Conservation (phyloP, 2,113 vertebrate genomes). For the Odocoileus hemionus region DNA sequence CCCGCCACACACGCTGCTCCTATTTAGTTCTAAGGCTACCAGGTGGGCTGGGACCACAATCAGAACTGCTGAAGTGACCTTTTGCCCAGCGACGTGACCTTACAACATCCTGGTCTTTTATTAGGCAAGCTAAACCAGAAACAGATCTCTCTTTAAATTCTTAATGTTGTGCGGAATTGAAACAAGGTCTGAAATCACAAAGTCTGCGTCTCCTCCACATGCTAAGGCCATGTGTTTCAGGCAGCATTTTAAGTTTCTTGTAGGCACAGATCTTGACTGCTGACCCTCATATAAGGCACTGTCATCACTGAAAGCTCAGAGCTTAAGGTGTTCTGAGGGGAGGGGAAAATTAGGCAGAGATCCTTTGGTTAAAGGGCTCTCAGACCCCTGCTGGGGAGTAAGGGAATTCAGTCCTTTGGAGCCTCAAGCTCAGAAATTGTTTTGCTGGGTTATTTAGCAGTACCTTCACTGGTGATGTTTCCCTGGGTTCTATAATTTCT, state of each 20-base stretch:
- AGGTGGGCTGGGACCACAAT: neutral
- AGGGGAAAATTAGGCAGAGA: neutral
- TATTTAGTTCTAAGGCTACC: neutral
- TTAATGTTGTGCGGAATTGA: neutral
- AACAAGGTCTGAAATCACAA: neutral
- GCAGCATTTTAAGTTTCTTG: neutral
- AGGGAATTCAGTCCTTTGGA: neutral
- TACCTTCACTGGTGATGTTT: neutral
- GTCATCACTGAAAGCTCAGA: neutral
- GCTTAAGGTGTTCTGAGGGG: neutral
- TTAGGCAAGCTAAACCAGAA: neutral
- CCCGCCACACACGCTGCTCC: neutral
- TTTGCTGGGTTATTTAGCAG: neutral
- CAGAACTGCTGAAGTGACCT: neutral
- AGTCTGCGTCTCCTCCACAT: neutral
- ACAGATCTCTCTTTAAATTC: neutral
- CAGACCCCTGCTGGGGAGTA: neutral
- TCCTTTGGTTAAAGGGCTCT: neutral
- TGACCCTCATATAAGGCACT: neutral
- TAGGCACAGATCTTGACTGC: neutral
- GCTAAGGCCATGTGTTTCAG: neutral
- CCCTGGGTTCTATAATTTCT: neutral
- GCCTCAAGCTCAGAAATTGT: neutral
- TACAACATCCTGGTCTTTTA: neutral
- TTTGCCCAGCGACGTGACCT: neutral